Conservation (phyloP, 2,113 vertebrate genomes). For the Psittacara wagleri region DNA sequence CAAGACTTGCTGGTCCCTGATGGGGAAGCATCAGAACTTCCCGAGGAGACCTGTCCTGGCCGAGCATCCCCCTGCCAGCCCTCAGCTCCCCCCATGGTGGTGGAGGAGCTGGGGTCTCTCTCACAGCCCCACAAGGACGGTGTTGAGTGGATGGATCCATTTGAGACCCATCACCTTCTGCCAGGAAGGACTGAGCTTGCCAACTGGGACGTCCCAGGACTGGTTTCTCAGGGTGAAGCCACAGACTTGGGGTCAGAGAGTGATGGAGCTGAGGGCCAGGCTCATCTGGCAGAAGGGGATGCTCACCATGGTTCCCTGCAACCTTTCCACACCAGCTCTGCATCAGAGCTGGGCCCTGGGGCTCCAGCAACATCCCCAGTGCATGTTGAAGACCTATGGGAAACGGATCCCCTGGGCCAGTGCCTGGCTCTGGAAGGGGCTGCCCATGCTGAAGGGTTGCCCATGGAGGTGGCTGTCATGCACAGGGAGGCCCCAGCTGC, state of each 20-base stretch:
- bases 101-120: constrained; percentile 64
- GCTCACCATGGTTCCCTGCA: neutral
- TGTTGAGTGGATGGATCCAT: neutral
- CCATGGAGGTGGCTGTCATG: neutral
- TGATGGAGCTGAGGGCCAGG: neutral
- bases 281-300: neutral
- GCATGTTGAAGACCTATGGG: neutral
- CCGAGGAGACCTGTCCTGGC: neutral
- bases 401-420: neutral
- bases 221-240: constrained; percentile 33
- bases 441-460: neutral
- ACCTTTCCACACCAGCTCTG: neutral
- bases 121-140: constrained; percentile 18
- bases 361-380: accelerated
- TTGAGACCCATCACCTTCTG: neutral
- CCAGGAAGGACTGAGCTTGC: constrained; percentile 12
- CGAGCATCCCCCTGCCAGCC: neutral
- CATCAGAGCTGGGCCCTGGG: neutral
- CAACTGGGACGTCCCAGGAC: constrained; percentile 7
- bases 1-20: constrained; percentile 21
- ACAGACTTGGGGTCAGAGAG: constrained; percentile 9
- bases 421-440: neutral
- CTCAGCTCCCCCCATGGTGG: neutral
- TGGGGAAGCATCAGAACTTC: neutral
- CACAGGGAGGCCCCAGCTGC: neutral